Base-by-base conservation (phyloP, 2,888 invertebrate species). In the Microctonus brassicae region DNA sequence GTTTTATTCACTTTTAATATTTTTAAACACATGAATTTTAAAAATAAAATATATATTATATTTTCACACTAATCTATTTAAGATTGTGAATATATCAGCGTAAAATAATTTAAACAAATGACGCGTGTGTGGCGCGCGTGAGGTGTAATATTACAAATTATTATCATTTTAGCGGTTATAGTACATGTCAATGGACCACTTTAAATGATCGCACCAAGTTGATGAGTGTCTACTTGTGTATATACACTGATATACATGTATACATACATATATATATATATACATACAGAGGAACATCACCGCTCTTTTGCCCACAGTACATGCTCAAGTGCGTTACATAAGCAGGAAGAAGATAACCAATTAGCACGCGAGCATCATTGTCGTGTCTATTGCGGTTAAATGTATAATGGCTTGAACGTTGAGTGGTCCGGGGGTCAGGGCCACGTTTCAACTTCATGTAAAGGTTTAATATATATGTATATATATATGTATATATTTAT, bases 381-480 rank as follows among this genome's bases (percentile, higher is more conserved):
- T 63, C 26, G 61, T 73, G 71, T 47, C 17, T 73, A 81, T 79
- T 77, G 77, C 77, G 75, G 79, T 82, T 82, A 83, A 85, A 75
- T 82, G 78, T 77, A 75, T 81, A 83, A 84, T 83, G 79, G 77
- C 58, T 72, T n/a, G 39, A 53, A 53, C 52, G 47, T 66, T 73
- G 74, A 68, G 63, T 75, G 73, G 76, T 77, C 71, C 80, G 80
- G 77, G 78, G 86, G 83, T 84, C 83, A 84, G 72, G 82, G 82
- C 75, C 79, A 79, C 74, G 80, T 82, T n/a, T 79, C 71, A 62
- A 63, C 42, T 64, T 47, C 47, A 17, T 47, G 17, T 20, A 3
- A 0, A 17, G 1, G n/a, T 13, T 42, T 13, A 42, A 42, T 42
- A 17, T 17, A 42, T 42, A 17, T 73, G 26, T 66, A 42, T 42